Conservation (phyloP, 2,113 vertebrate species). For the Elaphurus davidianus region DNA sequence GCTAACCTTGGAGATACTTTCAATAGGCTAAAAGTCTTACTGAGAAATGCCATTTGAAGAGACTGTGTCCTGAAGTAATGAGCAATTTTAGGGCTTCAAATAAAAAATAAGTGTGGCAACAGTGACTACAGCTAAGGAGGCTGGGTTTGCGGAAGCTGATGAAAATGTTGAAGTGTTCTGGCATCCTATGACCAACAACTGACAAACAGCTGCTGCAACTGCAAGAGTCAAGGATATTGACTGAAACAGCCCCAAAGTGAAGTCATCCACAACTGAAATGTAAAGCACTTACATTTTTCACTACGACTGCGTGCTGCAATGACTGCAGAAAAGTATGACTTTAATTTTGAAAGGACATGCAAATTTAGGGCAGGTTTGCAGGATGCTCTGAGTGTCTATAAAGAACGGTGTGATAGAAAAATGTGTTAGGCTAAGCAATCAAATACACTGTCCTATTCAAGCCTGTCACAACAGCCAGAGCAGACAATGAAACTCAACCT, state of each 20-base stretch:
- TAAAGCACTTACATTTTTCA: neutral
- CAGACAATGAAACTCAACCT: neutral
- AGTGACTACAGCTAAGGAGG: neutral
- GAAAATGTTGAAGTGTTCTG: neutral
- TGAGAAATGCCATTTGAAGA: neutral
- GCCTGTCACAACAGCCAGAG: neutral
- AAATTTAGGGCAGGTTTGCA: neutral
- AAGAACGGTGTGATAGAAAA: neutral
- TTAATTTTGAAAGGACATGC: neutral
- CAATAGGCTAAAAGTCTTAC: neutral
- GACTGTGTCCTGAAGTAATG: neutral
- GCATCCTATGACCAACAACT: neutral
- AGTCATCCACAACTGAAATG: neutral
- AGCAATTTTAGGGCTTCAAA: neutral
- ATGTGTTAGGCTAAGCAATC: neutral
- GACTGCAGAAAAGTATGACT: neutral
- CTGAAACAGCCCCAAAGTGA: neutral
- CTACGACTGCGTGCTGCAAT: too few species aligned
- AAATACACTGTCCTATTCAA: neutral
- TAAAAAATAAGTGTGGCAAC: neutral
- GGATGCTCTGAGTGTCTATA: neutral
- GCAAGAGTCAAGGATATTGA: neutral
- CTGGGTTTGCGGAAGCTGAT: neutral
- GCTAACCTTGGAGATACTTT: neutral
- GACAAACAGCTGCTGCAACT: neutral